Percentiles rank a stretch among this genome's conserved stretches.
These are phyloP conservation scores for Luscinia megarhynchos DNA, from an alignment of 2,797 vertebrate genomes.

Conservation along the genomic window DNA sequence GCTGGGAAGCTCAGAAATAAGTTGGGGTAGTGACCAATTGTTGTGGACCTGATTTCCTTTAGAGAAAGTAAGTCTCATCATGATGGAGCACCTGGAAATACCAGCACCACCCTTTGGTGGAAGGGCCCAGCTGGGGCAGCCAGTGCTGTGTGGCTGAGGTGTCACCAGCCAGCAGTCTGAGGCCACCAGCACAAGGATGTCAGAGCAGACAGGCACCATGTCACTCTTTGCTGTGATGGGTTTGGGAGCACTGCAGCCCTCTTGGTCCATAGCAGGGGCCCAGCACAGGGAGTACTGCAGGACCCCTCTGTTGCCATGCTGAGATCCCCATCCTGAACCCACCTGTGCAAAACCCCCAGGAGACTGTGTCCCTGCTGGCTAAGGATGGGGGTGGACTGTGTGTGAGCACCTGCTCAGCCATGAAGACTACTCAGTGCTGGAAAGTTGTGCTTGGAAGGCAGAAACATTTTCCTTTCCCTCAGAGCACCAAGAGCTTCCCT, in stretches of 20 bases:
- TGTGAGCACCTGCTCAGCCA: not conserved
- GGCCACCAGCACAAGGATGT: not conserved
- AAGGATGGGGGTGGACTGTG: not conserved
- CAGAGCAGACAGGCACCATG: not conserved
- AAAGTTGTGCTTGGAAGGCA: not conserved
- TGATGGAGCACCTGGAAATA: not conserved
- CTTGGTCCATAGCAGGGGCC: not conserved
- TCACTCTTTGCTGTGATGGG: not conserved
- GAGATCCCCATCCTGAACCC: not conserved
- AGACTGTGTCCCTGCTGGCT: not conserved
- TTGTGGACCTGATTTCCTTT: not conserved
- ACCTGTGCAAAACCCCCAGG: not conserved
- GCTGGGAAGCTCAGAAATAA: not conserved
- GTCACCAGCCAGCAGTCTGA: not conserved
- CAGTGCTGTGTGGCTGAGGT: not conserved
- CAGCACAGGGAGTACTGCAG: not conserved
- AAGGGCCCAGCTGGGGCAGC: not conserved
- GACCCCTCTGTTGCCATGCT: not conserved
- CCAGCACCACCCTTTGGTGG: not conserved
- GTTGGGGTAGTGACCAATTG: not conserved
- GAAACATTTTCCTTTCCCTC: not conserved
- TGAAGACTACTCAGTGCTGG: not conserved
- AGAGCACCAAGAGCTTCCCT: not conserved
- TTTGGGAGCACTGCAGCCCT: accelerated
- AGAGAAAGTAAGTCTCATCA: not conserved